These are phyloP conservation scores for Malurus leucopterus DNA, from an alignment of 2,797 vertebrate genomes.

Conservation along the genomic window DNA sequence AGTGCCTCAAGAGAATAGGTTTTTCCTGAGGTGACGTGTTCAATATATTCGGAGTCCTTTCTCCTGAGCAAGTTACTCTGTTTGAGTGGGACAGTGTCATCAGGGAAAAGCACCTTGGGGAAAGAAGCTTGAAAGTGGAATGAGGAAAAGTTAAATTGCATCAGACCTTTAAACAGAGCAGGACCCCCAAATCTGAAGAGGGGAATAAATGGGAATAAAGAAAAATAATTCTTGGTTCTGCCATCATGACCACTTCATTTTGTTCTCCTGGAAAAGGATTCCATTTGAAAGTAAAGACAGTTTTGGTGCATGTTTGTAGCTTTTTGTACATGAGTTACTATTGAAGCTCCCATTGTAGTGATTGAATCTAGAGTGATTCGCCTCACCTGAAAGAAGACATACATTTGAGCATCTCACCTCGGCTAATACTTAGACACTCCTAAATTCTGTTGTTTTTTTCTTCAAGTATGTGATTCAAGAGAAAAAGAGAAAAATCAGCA, in stretches of 20 bases:
- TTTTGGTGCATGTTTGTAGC: not conserved
- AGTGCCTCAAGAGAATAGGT: not conserved
- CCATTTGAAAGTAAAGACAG: not conserved
- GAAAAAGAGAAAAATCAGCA: not conserved
- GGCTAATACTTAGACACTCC: not conserved
- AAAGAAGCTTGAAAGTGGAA: not conserved
- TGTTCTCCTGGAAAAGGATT: not conserved
- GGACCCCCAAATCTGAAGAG: not conserved
- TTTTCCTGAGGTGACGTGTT: not conserved
- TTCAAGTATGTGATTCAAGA: not conserved
- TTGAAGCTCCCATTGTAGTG: not conserved
- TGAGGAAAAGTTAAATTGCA: not conserved
- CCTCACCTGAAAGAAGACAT: not conserved
- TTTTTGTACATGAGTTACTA: fast-evolving
- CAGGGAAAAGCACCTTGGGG: not conserved
- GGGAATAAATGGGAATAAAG: not conserved
- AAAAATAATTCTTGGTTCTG: not conserved
- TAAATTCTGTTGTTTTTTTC: not conserved
- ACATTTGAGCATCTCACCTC: not conserved
- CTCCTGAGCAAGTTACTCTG: not conserved
- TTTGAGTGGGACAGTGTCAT: not conserved
- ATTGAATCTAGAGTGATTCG: not conserved
- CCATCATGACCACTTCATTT: not conserved
- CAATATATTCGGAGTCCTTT: not conserved
- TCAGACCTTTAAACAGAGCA: not conserved